These are phyloP conservation scores for Diceros bicornis DNA, from an alignment of 2,797 vertebrate genomes.

Conservation along the genomic window DNA sequence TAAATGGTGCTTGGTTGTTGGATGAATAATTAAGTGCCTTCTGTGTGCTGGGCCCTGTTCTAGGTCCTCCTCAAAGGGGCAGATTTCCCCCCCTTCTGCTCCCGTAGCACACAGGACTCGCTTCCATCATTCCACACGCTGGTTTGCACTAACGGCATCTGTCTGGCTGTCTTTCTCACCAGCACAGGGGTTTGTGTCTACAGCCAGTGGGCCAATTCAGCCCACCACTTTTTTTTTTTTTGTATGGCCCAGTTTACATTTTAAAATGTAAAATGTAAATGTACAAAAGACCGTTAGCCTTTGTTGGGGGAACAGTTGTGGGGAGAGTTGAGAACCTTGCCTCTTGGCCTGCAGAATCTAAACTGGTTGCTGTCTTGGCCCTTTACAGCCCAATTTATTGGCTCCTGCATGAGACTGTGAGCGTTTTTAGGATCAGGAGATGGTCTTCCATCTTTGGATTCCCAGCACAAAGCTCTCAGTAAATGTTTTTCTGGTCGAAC, in stretches of 20 bases:
- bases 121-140: accelerated
- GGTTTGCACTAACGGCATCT: neutral
- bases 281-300: neutral
- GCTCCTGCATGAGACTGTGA: neutral
- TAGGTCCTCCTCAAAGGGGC: too few relatives aligned
- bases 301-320: neutral
- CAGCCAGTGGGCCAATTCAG: neutral
- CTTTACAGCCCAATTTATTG: accelerated
- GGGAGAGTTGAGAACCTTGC: neutral
- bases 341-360: neutral
- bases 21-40: too few relatives aligned
- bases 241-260: neutral
- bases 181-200: neutral
- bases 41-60: neutral
- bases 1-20: neutral
- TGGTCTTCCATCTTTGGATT: neutral
- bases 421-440: neutral
- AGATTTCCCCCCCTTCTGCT: neutral
- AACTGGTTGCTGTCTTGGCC: accelerated
- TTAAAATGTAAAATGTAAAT: neutral
- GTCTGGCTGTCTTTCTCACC: neutral
- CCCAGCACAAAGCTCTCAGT: accelerated
- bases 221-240: neutral
- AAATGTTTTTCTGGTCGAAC: neutral
- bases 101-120: accelerated